Evolutionary conservation across 2,113 vertebrate species (phyloP).

Genomic region (Siniperca chuatsi): DNA sequence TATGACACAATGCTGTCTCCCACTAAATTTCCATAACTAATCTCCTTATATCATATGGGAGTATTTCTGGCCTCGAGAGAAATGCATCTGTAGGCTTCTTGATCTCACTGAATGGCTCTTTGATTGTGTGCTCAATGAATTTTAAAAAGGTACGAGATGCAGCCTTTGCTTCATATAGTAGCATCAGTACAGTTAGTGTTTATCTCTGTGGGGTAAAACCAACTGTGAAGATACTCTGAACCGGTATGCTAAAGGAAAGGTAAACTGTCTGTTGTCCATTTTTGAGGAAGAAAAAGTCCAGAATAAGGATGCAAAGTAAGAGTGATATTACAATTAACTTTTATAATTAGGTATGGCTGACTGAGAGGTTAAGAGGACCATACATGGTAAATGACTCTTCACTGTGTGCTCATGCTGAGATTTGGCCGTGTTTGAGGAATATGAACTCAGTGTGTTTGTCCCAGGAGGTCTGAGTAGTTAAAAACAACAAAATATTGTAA

Average conservation of each 20-base stretch:
- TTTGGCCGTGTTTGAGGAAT: conserved; percentile 14
- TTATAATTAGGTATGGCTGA: conserved; percentile 11
- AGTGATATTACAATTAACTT: not conserved
- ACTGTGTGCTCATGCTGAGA: conserved; percentile 1
- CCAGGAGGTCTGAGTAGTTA: not conserved
- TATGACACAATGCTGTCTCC: conserved; percentile 46
- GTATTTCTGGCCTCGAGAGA: conserved; percentile 47
- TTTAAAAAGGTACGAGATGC: conserved; percentile 56
- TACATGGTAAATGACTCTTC: not conserved
- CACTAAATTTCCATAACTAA: conserved; percentile 70
- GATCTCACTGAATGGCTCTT: conserved; percentile 54
- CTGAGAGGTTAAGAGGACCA: not conserved
- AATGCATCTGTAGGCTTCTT: conserved; percentile 38
- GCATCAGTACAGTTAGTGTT: conserved; percentile 11
- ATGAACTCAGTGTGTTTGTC: not conserved
- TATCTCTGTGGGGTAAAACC: not conserved
- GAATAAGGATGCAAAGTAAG: not conserved
- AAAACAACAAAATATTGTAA: not conserved
- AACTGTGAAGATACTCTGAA: not conserved
- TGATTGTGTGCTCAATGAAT: conserved; percentile 63
- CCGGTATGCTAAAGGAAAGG: not conserved
- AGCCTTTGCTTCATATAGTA: conserved; percentile 32
- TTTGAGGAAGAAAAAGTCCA: not conserved
- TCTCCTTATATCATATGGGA: conserved; percentile 65
- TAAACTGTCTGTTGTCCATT: not conserved